These are phyloP conservation scores for Lota lota DNA, from an alignment of 2,113 vertebrate genomes.

Conservation along the genomic window DNA sequence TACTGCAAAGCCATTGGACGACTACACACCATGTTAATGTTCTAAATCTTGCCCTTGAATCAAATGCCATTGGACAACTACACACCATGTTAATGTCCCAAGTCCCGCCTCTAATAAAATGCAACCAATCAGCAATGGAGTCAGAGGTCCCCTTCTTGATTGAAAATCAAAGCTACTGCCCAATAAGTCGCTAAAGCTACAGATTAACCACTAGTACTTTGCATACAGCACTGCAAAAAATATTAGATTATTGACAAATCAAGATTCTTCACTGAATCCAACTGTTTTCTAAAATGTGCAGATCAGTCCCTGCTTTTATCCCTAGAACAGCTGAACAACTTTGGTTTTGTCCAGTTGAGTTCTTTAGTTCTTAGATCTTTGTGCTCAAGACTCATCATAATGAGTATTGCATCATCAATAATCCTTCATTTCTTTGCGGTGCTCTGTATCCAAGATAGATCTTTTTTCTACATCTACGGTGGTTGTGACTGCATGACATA, in stretches of 20 bases:
- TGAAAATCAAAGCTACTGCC: neutral
- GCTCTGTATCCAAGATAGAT: slow-evolving; percentile 47
- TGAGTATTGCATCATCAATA: no score
- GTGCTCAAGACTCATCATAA: no score
- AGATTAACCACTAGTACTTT: neutral
- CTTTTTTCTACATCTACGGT: slow-evolving; percentile 63
- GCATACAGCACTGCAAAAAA: slow-evolving; percentile 2
- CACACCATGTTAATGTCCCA: slow-evolving; percentile 31
- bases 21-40: slow-evolving; percentile 30
- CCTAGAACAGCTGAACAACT: neutral
- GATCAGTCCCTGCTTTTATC: neutral
- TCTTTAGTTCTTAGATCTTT: neutral
- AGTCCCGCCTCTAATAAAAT: slow-evolving; percentile 18
- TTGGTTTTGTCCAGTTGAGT: neutral
- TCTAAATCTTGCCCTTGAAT: slow-evolving; percentile 15
- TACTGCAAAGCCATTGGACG: slow-evolving; percentile 25
- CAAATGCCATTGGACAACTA: slow-evolving; percentile 25
- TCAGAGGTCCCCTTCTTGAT: slow-evolving; percentile 21
- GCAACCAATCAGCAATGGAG: slow-evolving; percentile 24
- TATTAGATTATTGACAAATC: neutral
- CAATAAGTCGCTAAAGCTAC: neutral
- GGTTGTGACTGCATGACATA: slow-evolving; percentile 70
- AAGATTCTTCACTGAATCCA: neutral
- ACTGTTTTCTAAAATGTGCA: no score
- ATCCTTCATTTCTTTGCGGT: neutral